Evolutionary conservation across 1,140 invertebrate species (phyloP).

Genomic region (Agraylea sexmaculata): DNA sequence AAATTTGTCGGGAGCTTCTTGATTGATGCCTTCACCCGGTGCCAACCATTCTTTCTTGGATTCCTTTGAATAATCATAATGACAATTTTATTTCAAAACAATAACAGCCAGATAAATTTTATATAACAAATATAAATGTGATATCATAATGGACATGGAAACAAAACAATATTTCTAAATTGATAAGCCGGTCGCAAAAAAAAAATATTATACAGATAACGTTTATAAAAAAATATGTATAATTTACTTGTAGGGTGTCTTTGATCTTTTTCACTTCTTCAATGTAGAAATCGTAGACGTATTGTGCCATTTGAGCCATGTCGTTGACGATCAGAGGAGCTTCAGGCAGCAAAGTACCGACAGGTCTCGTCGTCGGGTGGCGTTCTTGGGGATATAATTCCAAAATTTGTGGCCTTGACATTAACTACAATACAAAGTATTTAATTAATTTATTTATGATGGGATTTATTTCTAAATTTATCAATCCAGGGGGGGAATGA

Average conservation of each 20-base stretch:
- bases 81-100: conserved; percentile 2
- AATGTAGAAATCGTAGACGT: conserved; percentile 85
- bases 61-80: conserved; percentile 15
- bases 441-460: background rate
- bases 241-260: conserved; percentile 38
- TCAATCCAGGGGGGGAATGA: too few species aligned
- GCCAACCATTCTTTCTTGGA: conserved; percentile 25
- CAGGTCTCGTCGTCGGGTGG: conserved; percentile 57
- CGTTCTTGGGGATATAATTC: conserved; percentile 66
- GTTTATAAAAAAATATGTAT: conserved; percentile 10
- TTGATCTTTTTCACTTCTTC: conserved; percentile 57
- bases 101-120: conserved; percentile 5
- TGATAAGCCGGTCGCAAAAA: conserved; percentile 8
- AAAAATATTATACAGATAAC: background rate
- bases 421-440: conserved; percentile 30
- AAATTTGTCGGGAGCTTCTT: conserved; percentile 25
- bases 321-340: conserved; percentile 53
- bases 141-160: background rate
- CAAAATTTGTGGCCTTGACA: conserved; percentile 59
- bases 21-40: conserved; percentile 27
- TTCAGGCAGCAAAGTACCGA: conserved; percentile 25
- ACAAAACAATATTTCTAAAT: background rate
- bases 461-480: too few species aligned
- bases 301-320: conserved; percentile 88
- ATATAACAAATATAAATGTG: conserved; percentile 4